A percentile compares a stretch with the other conserved stretches of the same genome.
Evolutionary conservation across 2,888 invertebrate genomes (phyloP).

Genomic region (Anodontia alba): DNA sequence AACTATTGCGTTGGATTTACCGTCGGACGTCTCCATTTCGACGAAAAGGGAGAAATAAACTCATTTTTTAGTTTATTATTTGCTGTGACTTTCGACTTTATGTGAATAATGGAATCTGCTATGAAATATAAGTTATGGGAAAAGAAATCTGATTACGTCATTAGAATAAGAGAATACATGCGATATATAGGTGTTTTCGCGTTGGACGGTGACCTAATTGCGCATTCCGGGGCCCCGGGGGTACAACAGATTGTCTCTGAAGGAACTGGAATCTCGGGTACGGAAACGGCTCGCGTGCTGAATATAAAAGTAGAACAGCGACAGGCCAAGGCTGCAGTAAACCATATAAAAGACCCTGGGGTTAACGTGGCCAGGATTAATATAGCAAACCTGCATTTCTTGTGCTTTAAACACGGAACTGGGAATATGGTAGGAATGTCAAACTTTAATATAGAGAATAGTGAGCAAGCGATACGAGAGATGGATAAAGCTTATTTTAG

Average conservation of each 20-base stretch:
- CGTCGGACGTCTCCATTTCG: too few species aligned
- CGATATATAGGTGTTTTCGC: conserved; percentile 8
- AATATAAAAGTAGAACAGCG: neutral
- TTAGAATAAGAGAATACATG: neutral
- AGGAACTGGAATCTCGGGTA: neutral
- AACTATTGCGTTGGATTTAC: too few species aligned
- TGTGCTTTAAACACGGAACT: conserved; percentile 35
- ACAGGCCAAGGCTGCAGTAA: conserved; percentile 34
- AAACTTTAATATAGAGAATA: conserved; percentile 33
- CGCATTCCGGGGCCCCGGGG: neutral
- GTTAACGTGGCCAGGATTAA: conserved; percentile 26
- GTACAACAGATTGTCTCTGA: neutral
- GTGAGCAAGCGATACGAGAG: neutral
- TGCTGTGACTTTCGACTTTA: too few species aligned
- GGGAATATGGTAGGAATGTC: conserved; percentile 46
- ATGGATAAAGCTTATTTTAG: conserved; percentile 21
- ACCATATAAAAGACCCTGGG: conserved; percentile 31
- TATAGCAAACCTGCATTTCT: conserved; percentile 35
- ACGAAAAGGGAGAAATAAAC: too few species aligned
- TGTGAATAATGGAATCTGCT: neutral
- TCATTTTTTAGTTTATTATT: too few species aligned
- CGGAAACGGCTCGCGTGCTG: neutral
- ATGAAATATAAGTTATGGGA: conserved; percentile 11
- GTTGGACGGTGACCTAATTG: conserved; percentile 3
- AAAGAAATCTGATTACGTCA: neutral